phyloP scores from a whole-genome alignment of 1,140 invertebrate genomes.

The Hirudo medicinalis region DNA sequence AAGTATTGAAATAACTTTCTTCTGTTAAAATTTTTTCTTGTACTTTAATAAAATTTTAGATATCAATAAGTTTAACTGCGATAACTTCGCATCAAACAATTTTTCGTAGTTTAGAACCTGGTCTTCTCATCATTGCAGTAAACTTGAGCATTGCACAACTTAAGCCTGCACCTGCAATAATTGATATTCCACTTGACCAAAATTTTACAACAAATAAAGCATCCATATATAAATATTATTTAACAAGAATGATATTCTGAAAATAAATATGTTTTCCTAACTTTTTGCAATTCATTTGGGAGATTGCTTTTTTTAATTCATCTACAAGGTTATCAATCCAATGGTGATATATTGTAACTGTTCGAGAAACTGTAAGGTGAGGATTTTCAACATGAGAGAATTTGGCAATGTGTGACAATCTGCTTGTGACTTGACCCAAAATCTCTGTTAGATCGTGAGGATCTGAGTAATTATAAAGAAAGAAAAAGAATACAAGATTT shows the following conservation, averaged over 20 bases:
- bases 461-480: neutral
- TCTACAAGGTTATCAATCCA: constrained; percentile 4
- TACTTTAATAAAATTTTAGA: too few relatives aligned
- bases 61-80: too few relatives aligned
- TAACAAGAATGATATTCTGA: neutral
- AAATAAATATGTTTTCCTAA: too few relatives aligned
- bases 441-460: constrained; percentile 4
- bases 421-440: neutral
- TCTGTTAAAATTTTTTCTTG: too few relatives aligned
- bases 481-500: too few relatives aligned
- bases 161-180: neutral
- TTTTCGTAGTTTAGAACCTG: too few relatives aligned
- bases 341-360: neutral
- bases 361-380: neutral
- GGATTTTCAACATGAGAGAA: neutral
- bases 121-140: constrained; percentile 9
- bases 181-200: too few relatives aligned
- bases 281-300: neutral
- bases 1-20: too few relatives aligned
- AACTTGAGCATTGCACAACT: neutral
- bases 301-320: neutral
- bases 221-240: neutral
- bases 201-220: too few relatives aligned
- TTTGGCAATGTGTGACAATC: neutral
- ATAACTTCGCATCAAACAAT: too few relatives aligned